Evolutionary conservation across 2,888 invertebrate genomes (phyloP), one percentile per base, ranked within the genome.

Genomic region (Cataglyphis altisquamis): DNA sequence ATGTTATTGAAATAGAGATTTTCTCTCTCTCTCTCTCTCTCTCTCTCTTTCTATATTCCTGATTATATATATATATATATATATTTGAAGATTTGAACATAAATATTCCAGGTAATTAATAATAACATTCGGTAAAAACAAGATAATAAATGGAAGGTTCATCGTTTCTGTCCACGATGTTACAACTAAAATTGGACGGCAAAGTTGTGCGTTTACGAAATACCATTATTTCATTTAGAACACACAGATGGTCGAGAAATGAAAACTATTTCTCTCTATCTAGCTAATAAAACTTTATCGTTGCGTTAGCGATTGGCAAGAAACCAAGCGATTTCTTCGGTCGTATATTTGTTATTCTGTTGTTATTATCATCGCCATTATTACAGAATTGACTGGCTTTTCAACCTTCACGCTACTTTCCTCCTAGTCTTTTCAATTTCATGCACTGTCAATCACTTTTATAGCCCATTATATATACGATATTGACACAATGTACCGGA

Each of bases 281-380:
- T 67, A 83, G 55, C 74, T 73, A 64, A 55, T 67, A 64, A 84
- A 83, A 85, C 72, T 75, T 81, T 73, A 77, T 87, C 80, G 55
- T 36, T 52, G 45, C 82, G 48, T 48, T 12, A 21, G 70, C 48
- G 83, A 87, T 68, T 67, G 86, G 82, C 74, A 55, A 70, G 39
- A 18, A 36, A 32, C 21, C 15, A 62, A 36, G 60, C 60, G 62
- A 60, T 75, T 75, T 74, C 72, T 48, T 12, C 29, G 60, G 12
- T 63, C 4, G 10, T 15, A 66, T 77, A 77, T 84, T 82, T 83
- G 82, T 84, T 72, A 78, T 21, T 39, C 39, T 15, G 67, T 80
- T 77, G 80, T 87, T 85, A 85, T 77, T 82, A 70, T 80, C 87
- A 62, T 9, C 66, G 66, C 41, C 64, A 66, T 83, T 25, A 29